Evolutionary conservation across 1,140 invertebrate genomes (phyloP).

Genomic region (Acromyrmex charruanus): DNA sequence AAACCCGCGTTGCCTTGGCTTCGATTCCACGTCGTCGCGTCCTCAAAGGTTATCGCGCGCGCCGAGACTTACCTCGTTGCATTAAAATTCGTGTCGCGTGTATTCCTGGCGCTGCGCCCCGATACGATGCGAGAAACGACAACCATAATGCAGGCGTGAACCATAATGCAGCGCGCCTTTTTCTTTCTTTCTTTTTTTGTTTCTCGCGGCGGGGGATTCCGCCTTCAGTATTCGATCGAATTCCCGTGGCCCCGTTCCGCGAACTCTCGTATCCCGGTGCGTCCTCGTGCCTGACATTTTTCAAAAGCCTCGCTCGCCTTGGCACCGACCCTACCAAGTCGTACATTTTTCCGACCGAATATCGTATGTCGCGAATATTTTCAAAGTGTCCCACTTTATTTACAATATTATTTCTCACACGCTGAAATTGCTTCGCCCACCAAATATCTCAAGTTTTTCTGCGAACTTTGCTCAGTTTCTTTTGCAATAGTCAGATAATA

Average conservation of each 20-base stretch:
- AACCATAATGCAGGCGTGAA: neutral
- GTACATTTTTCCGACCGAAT: conserved; percentile 27
- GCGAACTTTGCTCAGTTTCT: neutral
- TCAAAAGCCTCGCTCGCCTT: conserved; percentile 48
- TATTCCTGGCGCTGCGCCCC: conserved; percentile 21
- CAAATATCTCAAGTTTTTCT: neutral
- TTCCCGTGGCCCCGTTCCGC: conserved; percentile 24
- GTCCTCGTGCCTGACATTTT: conserved; percentile 49
- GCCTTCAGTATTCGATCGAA: conserved; percentile 38
- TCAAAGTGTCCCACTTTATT: conserved; percentile 33
- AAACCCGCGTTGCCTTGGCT: conserved; percentile 34
- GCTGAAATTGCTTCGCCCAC: neutral
- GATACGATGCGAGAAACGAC: neutral
- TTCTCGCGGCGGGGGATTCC: conserved; percentile 10
- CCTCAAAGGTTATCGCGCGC: conserved; percentile 14
- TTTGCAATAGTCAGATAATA: neutral
- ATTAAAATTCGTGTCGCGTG: conserved; percentile 37
- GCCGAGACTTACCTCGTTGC: conserved; percentile 21
- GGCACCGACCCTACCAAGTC: conserved; percentile 23
- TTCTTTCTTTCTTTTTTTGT: neutral
- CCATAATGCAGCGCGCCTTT: neutral
- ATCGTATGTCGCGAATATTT: conserved; percentile 49
- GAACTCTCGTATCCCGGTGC: neutral
- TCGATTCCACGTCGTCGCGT: conserved; percentile 44
- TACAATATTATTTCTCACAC: conserved; percentile 17